phyloP scores from a whole-genome alignment of 2,888 invertebrate species.

The Phortica magna region DNA sequence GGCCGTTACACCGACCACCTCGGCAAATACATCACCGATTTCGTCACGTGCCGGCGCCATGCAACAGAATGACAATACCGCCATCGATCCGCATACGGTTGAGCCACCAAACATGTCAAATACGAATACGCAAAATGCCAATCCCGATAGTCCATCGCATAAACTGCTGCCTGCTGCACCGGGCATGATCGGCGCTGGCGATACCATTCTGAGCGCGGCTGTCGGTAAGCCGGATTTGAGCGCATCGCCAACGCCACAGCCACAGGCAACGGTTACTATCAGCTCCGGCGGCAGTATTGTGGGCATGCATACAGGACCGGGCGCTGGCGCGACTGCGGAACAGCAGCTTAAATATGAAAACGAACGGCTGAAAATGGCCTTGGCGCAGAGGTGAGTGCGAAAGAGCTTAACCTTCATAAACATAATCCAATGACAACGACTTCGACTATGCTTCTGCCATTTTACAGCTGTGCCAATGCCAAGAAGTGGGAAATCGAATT shows the following conservation, averaged over 20 bases:
- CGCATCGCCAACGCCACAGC: constrained; percentile 74
- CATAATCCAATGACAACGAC: not conserved
- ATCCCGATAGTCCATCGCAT: constrained; percentile 78
- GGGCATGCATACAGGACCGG: constrained; percentile 68
- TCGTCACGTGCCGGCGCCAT: constrained; percentile 84
- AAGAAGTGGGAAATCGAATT: constrained; percentile 99
- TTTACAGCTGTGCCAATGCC: constrained; percentile 93
- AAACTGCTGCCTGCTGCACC: constrained; percentile 66
- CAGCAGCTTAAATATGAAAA: constrained; percentile 98
- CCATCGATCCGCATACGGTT: constrained; percentile 78
- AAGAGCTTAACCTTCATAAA: not conserved
- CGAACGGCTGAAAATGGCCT: constrained; percentile 94
- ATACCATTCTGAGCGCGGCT: constrained; percentile 46
- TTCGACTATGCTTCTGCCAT: constrained; percentile 42
- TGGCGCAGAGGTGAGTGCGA: constrained; percentile 90
- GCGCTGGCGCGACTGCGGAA: constrained; percentile 78
- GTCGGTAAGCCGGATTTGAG: constrained; percentile 54
- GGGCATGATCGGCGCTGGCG: constrained; percentile 46
- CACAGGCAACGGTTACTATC: constrained; percentile 55
- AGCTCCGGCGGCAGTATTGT: constrained; percentile 70
- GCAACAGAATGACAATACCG: constrained; percentile 76
- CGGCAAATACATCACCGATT: constrained; percentile 92
- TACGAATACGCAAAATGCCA: constrained; percentile 80
- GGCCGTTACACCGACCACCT: constrained; percentile 90
- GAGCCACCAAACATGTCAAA: constrained; percentile 80